Conservation (phyloP, 1,140 invertebrate genomes). For the Acromyrmex echinatior region DNA sequence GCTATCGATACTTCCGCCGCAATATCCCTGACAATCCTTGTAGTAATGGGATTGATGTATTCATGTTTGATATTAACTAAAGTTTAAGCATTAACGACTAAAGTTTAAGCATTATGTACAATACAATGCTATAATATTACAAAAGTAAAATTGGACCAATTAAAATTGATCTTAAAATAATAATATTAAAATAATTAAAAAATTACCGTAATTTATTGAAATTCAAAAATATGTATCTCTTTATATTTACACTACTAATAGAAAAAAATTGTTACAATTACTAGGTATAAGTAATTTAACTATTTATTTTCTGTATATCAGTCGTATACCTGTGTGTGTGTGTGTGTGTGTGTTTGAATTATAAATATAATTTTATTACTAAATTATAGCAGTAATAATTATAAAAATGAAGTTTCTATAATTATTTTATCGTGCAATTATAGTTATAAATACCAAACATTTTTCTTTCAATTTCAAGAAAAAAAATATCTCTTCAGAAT, state of each 20-base stretch:
- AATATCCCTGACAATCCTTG: slow-evolving; percentile 4
- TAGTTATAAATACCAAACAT: too few species aligned
- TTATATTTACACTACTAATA: too few species aligned
- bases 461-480: not conserved
- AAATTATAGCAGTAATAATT: too few species aligned
- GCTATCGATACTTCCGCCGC: slow-evolving; percentile 52
- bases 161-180: not conserved
- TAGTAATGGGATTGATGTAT: not conserved
- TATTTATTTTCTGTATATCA: too few species aligned
- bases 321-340: too few species aligned
- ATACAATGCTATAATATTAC: not conserved
- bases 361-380: too few species aligned
- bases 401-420: too few species aligned
- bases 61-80: not conserved
- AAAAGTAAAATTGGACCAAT: not conserved
- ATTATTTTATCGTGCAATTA: too few species aligned
- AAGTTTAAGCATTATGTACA: not conserved
- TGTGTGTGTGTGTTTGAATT: too few species aligned
- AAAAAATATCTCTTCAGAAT: not conserved
- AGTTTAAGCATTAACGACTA: not conserved
- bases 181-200: not conserved
- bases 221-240: not conserved
- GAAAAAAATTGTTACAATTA: too few species aligned
- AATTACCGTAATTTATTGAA: not conserved
- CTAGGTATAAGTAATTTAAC: too few species aligned